phyloP scores from a whole-genome alignment of 2,113 vertebrate species.

The Scortum barcoo region DNA sequence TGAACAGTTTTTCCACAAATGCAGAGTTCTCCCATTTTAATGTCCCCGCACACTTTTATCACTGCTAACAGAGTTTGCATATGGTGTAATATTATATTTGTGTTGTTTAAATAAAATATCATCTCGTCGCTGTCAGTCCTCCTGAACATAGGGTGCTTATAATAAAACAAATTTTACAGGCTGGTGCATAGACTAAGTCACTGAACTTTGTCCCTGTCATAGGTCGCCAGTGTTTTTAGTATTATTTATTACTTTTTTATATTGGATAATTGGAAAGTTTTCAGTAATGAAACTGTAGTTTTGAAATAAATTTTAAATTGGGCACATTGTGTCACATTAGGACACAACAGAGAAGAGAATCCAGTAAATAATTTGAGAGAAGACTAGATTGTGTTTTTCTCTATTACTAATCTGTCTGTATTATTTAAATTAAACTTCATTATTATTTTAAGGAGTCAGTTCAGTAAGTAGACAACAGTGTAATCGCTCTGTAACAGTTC shows the following conservation, averaged over 20 bases:
- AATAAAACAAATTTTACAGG: neutral
- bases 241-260: neutral
- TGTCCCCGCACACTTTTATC: conserved; percentile 34
- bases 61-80: conserved; percentile 31
- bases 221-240: neutral
- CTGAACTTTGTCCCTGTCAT: neutral
- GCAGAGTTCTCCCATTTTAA: conserved; percentile 75
- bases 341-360: neutral
- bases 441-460: conserved; percentile 9
- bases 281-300: neutral
- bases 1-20: conserved; percentile 83
- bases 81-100: conserved; percentile 43
- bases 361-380: neutral
- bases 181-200: neutral
- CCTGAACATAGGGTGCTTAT: neutral
- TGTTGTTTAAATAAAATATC: conserved; percentile 31
- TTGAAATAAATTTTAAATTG: neutral
- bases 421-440: neutral
- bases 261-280: neutral
- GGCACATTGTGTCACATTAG: neutral
- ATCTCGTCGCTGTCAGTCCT: neutral
- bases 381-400: neutral
- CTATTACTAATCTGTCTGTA: neutral
- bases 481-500: neutral
- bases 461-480: neutral